Percentiles rank a stretch among this genome's conserved stretches.
These are phyloP conservation scores for Xenopus laevis DNA, from an alignment of 2,113 vertebrate genomes.

Conservation along the genomic window DNA sequence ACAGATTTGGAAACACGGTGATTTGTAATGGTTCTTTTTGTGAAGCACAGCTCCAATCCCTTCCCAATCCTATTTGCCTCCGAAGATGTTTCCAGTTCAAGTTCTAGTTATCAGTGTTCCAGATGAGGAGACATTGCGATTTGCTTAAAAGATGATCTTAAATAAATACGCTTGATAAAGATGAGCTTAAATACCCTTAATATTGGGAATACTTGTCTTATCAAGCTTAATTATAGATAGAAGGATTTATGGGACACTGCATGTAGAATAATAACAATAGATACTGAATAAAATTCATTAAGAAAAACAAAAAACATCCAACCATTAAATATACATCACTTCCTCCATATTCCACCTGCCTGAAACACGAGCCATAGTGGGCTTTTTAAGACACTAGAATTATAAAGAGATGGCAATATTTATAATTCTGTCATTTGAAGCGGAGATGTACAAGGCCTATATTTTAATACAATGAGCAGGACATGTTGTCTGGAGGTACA, in stretches of 20 bases:
- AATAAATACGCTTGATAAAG: not conserved
- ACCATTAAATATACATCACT: no score
- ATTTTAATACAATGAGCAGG: no score
- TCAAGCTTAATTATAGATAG: constrained; percentile 12
- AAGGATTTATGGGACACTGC: not conserved
- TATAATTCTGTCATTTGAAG: no score
- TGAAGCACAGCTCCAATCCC: constrained; percentile 28
- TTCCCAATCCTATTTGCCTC: constrained; percentile 30
- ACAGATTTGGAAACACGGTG: constrained; percentile 34
- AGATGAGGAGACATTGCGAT: constrained; percentile 28
- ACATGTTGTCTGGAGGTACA: no score
- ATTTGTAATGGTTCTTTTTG: constrained; percentile 22
- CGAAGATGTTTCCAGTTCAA: constrained; percentile 27
- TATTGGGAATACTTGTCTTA: constrained; percentile 22
- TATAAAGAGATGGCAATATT: no score
- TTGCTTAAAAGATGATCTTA: constrained; percentile 28
- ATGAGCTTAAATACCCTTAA: constrained; percentile 32
- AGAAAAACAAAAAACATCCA: no score
- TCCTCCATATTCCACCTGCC: no score
- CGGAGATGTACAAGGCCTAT: no score
- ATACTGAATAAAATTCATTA: no score
- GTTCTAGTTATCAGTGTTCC: constrained; percentile 17
- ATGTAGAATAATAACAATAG: not conserved
- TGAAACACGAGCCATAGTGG: no score
- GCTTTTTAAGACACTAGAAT: no score